Evolutionary conservation across 2,113 vertebrate species (phyloP).

Genomic region (Irena cyanogastra): DNA sequence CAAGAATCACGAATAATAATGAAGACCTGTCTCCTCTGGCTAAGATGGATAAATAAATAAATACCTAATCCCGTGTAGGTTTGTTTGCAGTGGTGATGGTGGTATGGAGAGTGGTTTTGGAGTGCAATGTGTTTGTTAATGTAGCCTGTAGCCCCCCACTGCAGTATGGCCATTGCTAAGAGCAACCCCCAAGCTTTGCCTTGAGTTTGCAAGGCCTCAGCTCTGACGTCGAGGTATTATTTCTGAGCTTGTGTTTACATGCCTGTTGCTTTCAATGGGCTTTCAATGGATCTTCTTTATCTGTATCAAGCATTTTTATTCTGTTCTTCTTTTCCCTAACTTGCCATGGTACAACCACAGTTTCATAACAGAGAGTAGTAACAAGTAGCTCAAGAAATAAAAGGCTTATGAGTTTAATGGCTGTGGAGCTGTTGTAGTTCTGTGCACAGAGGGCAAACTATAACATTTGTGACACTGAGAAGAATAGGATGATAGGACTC

Average conservation of each 20-base stretch:
- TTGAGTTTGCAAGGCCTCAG: neutral
- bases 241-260: neutral
- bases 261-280: neutral
- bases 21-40: neutral
- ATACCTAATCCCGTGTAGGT: fast-evolving
- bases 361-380: neutral
- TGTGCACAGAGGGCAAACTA: neutral
- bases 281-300: neutral
- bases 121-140: fast-evolving
- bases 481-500: neutral
- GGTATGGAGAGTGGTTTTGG: neutral
- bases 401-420: neutral
- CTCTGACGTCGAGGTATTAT: neutral
- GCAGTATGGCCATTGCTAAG: neutral
- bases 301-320: neutral
- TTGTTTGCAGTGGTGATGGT: neutral
- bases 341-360: neutral
- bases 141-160: neutral
- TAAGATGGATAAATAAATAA: neutral
- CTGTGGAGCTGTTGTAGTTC: neutral
- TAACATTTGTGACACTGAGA: neutral
- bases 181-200: neutral
- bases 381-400: neutral
- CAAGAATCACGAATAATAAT: neutral
- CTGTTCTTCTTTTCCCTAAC: neutral